Conservation (phyloP, 1,140 invertebrate genomes). For the Wiebesia pumilae region DNA sequence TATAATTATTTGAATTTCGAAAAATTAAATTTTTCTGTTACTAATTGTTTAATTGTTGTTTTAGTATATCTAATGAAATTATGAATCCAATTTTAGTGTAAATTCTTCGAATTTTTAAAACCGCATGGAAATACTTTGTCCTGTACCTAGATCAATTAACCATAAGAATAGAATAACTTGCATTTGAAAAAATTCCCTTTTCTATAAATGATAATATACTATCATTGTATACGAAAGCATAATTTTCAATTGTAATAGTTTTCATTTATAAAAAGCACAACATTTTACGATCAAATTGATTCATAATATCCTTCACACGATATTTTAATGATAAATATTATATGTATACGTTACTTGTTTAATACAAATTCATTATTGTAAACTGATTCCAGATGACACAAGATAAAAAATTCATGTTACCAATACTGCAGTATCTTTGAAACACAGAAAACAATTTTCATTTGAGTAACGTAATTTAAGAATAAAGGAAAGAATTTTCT, state of each 20-base stretch:
- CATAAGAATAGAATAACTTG: no score
- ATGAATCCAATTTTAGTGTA: no score
- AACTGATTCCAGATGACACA: constrained; percentile 7
- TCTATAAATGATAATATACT: no score
- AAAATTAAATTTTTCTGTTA: no score
- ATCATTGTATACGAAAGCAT: no score
- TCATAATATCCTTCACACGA: neutral
- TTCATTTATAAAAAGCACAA: neutral
- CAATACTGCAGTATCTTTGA: neutral
- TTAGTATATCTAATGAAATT: no score
- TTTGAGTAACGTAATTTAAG: neutral
- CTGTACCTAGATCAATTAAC: no score
- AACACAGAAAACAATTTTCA: neutral
- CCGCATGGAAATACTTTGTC: neutral
- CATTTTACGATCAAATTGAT: neutral
- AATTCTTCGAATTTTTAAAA: no score
- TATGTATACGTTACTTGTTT: neutral
- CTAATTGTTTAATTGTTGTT: no score
- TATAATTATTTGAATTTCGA: no score
- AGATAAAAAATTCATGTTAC: constrained; percentile 15
- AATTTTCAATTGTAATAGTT: neutral
- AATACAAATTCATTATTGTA: neutral
- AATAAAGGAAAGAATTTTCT: neutral
- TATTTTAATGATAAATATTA: neutral
- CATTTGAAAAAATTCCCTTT: no score